Percentiles rank a stretch among this genome's conserved stretches.
These are phyloP conservation scores for Eupithecia dodoneata DNA, from an alignment of 2,888 invertebrate species.

Conservation along the genomic window DNA sequence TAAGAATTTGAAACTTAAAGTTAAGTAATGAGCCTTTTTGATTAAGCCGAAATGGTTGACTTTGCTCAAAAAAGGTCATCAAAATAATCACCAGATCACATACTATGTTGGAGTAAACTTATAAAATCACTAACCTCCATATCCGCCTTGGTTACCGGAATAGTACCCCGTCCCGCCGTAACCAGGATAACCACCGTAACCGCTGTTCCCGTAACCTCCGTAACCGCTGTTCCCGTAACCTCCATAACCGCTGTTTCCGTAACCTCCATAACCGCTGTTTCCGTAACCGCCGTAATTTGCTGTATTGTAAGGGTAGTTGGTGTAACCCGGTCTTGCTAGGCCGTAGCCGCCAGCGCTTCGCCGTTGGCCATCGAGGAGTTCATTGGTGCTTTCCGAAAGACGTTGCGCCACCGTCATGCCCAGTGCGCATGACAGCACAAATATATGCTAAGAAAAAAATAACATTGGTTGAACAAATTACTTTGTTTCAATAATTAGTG, in stretches of 20 bases:
- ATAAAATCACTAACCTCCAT: slow-evolving; percentile 37
- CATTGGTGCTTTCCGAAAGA: slow-evolving; percentile 59
- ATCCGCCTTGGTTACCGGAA: slow-evolving; percentile 45
- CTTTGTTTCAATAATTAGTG: slow-evolving; percentile 6
- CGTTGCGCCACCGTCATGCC: slow-evolving; percentile 62
- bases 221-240: slow-evolving; percentile 22
- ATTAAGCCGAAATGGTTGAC: too few species aligned
- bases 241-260: background rate
- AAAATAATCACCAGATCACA: too few species aligned
- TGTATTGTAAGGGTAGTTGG: slow-evolving; percentile 17
- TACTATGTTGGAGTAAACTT: background rate
- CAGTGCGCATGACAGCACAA: slow-evolving; percentile 63
- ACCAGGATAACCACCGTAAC: slow-evolving; percentile 28
- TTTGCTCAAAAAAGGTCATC: too few species aligned
- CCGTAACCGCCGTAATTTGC: slow-evolving; percentile 25
- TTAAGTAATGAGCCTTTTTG: too few species aligned
- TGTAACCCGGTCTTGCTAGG: slow-evolving; percentile 32
- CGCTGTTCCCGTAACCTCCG: slow-evolving; percentile 21
- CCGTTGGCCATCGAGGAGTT: slow-evolving; percentile 55
- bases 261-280: background rate
- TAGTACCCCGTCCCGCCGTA: slow-evolving; percentile 48
- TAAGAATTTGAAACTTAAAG: too few species aligned
- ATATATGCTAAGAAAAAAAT: slow-evolving; percentile 61
- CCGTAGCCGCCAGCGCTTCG: slow-evolving; percentile 56
- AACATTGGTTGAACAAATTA: slow-evolving; percentile 27